Base-by-base conservation (phyloP, 2,797 vertebrate species). In the Enteromius trimaculatus region DNA sequence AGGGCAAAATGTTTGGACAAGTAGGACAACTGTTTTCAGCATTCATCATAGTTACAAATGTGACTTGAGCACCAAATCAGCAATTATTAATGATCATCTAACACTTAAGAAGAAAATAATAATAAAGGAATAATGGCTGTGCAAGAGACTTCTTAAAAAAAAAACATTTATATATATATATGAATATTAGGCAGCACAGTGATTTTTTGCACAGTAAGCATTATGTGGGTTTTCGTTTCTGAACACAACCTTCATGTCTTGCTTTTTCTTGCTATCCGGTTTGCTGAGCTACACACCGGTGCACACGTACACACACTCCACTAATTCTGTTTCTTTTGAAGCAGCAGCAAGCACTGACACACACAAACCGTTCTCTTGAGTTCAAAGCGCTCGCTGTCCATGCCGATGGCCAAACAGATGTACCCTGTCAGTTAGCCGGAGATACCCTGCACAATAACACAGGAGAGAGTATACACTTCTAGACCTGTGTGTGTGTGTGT, bases 351-450 rank as follows among this genome's bases (percentile, higher is more conserved):
- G 64, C 60, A 74, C 39, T 74, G 70, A 85, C 64, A 82, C 47
- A 74, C 81, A 81, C 71, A 58, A 77, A 78, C 49, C 11, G 26
- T 60, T 77, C 62, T 17, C 76, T 72, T 51, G n/a, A 79, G 77
- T 89, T 86, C 80, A 89, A 85, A 86, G 84, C 74, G 11, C 17
- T 83, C 14, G 60, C 72, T 85, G 76, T 79, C 81, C 81, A 70
- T 85, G 88, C 86, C 81, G 79, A 58, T 87, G 88, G 85, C 80
- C 55, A 86, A 86, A 86, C 88, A 86, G 78, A 87, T 87, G 85
- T 82, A 85, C 26, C 44, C 53, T 76, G 80, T 85, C 82, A 86
- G 80, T 75, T 79, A 77, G 81, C 58, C 31, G 65, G 65, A 84
- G 55, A 79, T 81, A 23, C 70, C 68, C 42, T 81, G 47, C 69